Percentiles rank a stretch among this genome's conserved stretches.
These are phyloP conservation scores for Coturnix japonica DNA, from an alignment of 2,113 vertebrate species.

Conservation along the genomic window DNA sequence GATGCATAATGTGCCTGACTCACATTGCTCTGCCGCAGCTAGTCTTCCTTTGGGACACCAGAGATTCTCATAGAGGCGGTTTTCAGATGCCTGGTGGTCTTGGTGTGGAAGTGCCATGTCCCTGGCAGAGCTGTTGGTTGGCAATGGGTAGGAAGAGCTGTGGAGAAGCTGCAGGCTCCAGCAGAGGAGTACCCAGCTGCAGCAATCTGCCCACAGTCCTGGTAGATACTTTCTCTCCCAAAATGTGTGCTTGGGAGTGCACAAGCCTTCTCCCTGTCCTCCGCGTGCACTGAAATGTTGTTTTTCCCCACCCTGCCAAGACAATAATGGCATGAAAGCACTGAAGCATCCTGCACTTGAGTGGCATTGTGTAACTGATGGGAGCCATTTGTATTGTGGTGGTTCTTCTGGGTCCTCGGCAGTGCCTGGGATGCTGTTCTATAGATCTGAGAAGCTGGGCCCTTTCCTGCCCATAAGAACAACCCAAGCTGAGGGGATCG, in stretches of 20 bases:
- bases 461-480: not conserved
- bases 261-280: slow-evolving; percentile 14
- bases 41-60: not conserved
- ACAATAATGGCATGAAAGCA: slow-evolving; percentile 60
- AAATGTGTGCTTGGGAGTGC: not conserved
- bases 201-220: not conserved
- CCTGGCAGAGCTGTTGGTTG: not conserved
- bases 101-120: rapidly evolving
- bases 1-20: not conserved
- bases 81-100: not conserved
- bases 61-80: not conserved
- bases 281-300: not conserved
- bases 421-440: not conserved
- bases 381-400: slow-evolving; percentile 38
- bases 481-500: not conserved
- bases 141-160: not conserved
- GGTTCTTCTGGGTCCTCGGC: not conserved
- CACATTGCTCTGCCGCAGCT: not conserved
- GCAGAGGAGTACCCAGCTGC: not conserved
- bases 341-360: not conserved
- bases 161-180: not conserved
- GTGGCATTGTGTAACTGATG: not conserved
- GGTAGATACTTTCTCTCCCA: not conserved
- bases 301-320: slow-evolving; percentile 46
- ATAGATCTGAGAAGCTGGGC: not conserved